Evolutionary conservation across 2,113 vertebrate species (phyloP), one percentile per base, ranked within the genome.

Genomic region (Eleginops maclovinus): DNA sequence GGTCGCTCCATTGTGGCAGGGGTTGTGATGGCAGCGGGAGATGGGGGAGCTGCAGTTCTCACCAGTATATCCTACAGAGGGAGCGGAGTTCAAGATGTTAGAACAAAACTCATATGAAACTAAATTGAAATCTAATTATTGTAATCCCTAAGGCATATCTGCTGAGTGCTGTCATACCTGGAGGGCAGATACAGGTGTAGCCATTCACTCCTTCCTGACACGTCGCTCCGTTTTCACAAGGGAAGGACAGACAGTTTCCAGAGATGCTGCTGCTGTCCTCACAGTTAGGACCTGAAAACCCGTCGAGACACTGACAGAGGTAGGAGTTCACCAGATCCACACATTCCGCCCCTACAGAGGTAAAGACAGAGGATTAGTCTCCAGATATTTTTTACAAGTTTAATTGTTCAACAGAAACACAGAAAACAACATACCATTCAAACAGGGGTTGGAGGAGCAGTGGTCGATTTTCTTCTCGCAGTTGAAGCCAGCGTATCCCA

Each of bases 381-480:
- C 54, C n/a, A 54, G 36, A 36, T 49, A 44, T 49, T 22, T 56
- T 44, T 55, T 31, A 41, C 19, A 26, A 10, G 4, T 49, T 22
- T 68, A 63, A 59, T 54, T 28, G 24, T 36, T 36, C 31, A 36
- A 36, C 31, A 40, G 9, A 73, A 63, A 58, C 54, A 73, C 3
- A 60, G 43, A 68, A 2, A 14, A 55, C 4, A 47, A 72, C 92
- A 75, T 94, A 99, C 98, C 97, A 40, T 98, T 99, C 58, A 95
- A 93, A 78, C 98, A 99, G 19, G 98, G 97, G 60, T 95, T 96
- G 75, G 97, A 98, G 11, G 95, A 96, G 94, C 98, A 99, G 89
- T 96, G 93, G 80, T 98, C 98, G 0, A 97, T 96, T 89, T 99
- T 99, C 95, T 99, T 99, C 88, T 99, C 98, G 40, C 98, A 99